Conservation (phyloP, 2,888 invertebrate species). For the Parasteatoda lunata region DNA sequence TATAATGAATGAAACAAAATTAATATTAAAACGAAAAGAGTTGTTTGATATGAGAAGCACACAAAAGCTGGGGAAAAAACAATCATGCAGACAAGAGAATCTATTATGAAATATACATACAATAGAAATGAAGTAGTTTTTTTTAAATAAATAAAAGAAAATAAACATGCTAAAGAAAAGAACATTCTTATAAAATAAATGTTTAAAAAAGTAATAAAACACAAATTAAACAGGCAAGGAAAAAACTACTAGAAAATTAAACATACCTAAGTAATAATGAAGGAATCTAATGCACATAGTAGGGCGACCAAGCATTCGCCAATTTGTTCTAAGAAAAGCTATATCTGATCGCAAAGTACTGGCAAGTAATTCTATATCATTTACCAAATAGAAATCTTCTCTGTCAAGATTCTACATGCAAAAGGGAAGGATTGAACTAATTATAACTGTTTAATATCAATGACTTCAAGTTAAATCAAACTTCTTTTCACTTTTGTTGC, state of each 20-base stretch:
- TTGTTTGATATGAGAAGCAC: too few relatives aligned
- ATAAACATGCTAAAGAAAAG: too few relatives aligned
- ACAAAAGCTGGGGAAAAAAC: too few relatives aligned
- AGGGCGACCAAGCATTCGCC: slow-evolving; percentile 98
- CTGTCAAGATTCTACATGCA: slow-evolving; percentile 93
- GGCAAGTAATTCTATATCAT: slow-evolving; percentile 97
- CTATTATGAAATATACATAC: too few relatives aligned
- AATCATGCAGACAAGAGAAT: too few relatives aligned
- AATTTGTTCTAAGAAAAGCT: slow-evolving; percentile 97
- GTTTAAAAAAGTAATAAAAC: background rate
- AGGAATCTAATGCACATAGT: slow-evolving; percentile 85
- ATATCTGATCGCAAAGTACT: slow-evolving; percentile 97
- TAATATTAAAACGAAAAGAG: too few relatives aligned
- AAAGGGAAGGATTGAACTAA: slow-evolving; percentile 46
- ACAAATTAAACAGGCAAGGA: slow-evolving; percentile 12
- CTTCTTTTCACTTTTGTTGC: too few relatives aligned
- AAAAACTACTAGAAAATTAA: slow-evolving; percentile 1
- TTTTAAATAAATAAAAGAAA: too few relatives aligned
- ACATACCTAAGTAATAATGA: slow-evolving; percentile 68
- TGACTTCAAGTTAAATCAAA: too few relatives aligned
- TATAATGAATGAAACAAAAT: too few relatives aligned
- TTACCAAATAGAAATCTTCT: slow-evolving; percentile 98
- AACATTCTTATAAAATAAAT: background rate
- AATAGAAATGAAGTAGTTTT: too few relatives aligned
- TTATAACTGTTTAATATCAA: too few relatives aligned